Evolutionary conservation across 2,113 vertebrate genomes (phyloP).

Genomic region (Alligator mississippiensis): DNA sequence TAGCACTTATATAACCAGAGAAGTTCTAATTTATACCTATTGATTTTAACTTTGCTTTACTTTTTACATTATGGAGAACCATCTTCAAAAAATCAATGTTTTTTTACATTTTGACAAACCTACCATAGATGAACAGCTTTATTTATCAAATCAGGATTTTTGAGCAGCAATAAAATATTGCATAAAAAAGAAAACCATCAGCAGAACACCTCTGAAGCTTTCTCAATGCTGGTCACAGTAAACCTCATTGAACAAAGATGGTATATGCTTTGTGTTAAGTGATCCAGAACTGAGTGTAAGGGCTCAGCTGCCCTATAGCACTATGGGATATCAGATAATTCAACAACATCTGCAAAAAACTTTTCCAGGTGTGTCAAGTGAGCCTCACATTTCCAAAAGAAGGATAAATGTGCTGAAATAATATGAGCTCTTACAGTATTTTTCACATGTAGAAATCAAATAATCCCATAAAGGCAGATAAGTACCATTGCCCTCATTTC

Average conservation of each 20-base stretch:
- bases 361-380: neutral
- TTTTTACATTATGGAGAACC: neutral
- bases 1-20: neutral
- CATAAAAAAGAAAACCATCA: neutral
- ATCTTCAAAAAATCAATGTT: conserved; percentile 57
- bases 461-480: neutral
- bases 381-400: neutral
- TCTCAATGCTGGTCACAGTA: neutral
- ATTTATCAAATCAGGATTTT: neutral
- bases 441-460: neutral
- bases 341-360: neutral
- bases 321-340: neutral
- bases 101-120: conserved; percentile 40
- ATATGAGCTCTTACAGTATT: neutral
- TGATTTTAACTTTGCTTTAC: conserved; percentile 60
- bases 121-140: conserved; percentile 15
- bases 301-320: neutral
- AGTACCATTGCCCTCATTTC: neutral
- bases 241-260: neutral
- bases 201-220: neutral
- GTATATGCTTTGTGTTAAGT: neutral
- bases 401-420: neutral
- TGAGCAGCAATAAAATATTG: neutral
- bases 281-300: neutral
- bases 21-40: conserved; percentile 41